Conservation (phyloP, 1,140 invertebrate species). For the Brachionus asplanchnoidis region DNA sequence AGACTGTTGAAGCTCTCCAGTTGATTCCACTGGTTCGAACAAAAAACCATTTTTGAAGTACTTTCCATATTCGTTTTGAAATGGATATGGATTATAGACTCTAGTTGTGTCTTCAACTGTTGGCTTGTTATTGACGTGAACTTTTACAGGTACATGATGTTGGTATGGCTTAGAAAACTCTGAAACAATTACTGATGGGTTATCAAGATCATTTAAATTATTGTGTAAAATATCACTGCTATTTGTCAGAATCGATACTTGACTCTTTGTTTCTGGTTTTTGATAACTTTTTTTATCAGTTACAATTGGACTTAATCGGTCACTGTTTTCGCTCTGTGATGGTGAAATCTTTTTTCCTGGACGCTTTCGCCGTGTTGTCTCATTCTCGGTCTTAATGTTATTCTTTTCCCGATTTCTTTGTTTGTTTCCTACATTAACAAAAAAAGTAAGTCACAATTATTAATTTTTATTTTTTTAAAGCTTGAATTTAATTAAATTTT, state of each 20-base stretch:
- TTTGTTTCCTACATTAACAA: not conserved
- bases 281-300: not conserved
- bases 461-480: too few relatives aligned
- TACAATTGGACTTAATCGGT: not conserved
- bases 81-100: constrained; percentile 28
- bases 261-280: constrained; percentile 8
- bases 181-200: not conserved
- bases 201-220: not conserved
- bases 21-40: constrained; percentile 28
- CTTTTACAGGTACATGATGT: constrained; percentile 2
- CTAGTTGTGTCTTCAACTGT: constrained; percentile 13
- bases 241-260: not conserved
- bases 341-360: not conserved
- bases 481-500: not conserved
- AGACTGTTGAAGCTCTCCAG: not conserved
- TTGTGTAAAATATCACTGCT: not conserved
- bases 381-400: not conserved
- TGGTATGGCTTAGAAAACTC: not conserved
- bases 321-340: not conserved
- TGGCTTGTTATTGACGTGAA: constrained; percentile 19
- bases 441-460: not conserved
- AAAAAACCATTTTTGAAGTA: constrained; percentile 27
- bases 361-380: not conserved
- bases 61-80: constrained; percentile 29
- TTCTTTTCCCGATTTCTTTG: not conserved